Evolutionary conservation across 1,140 invertebrate genomes (phyloP).

Genomic region (Portunus trituberculatus): DNA sequence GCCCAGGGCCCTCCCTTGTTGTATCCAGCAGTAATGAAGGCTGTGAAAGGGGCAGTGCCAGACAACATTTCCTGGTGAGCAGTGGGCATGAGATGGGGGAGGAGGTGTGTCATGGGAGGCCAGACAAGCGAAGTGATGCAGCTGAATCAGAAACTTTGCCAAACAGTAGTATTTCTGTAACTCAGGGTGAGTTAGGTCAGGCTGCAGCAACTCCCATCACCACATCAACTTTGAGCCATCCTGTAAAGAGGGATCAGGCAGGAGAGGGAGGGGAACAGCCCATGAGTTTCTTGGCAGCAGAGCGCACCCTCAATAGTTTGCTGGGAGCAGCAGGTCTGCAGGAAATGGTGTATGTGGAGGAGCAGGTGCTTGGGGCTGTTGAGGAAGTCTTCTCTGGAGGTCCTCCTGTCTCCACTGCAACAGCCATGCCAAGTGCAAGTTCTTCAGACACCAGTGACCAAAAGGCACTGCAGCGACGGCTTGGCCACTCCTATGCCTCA

Average conservation of each 20-base stretch:
- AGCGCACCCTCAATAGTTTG: constrained; percentile 63
- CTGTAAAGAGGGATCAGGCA: background rate
- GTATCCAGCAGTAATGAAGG: background rate
- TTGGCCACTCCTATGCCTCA: background rate
- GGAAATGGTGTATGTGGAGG: constrained; percentile 71
- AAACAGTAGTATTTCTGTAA: background rate
- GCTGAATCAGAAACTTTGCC: background rate
- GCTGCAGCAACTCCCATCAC: background rate
- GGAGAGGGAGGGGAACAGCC: constrained; percentile 50
- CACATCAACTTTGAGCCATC: background rate
- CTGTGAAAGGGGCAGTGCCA: background rate
- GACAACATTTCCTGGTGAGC: background rate
- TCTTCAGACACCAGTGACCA: constrained; percentile 40
- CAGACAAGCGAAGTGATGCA: background rate
- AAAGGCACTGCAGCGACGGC: background rate
- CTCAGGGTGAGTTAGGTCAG: background rate
- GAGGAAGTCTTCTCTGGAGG: constrained; percentile 68
- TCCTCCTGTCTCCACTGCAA: background rate
- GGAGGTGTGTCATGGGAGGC: background rate
- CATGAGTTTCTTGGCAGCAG: constrained; percentile 57
- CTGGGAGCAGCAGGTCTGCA: constrained; percentile 58
- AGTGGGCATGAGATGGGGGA: background rate
- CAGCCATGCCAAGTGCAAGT: constrained; percentile 58
- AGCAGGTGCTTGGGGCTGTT: constrained; percentile 68
- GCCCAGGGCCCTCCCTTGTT: background rate